These are phyloP conservation scores for Nyctalus aviator DNA, from an alignment of 2,797 vertebrate species.

Conservation along the genomic window DNA sequence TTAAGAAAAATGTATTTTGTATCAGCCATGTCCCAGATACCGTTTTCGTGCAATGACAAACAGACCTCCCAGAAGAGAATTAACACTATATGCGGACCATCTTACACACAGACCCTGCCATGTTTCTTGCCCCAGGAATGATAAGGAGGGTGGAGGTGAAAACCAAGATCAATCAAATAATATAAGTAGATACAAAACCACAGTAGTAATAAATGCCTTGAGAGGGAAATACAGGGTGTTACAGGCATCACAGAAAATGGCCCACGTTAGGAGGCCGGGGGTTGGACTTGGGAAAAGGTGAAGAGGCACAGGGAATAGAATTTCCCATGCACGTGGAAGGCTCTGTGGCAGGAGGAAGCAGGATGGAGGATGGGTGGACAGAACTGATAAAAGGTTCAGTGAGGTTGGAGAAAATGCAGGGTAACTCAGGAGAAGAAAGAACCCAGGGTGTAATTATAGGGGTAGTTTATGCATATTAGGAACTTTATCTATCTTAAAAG, in stretches of 20 bases:
- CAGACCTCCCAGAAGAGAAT: background rate
- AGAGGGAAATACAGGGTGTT: constrained; percentile 20
- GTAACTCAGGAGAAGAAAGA: background rate
- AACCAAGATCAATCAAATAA: background rate
- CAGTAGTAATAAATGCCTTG: background rate
- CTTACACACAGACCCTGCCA: background rate
- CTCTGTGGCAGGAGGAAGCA: background rate
- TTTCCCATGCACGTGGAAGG: background rate
- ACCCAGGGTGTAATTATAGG: background rate
- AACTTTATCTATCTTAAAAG: background rate
- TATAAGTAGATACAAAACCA: background rate
- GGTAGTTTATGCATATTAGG: background rate
- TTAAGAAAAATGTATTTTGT: background rate
- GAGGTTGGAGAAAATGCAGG: background rate
- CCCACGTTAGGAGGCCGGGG: background rate
- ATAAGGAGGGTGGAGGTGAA: background rate
- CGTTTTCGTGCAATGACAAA: background rate
- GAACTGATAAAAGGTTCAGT: background rate
- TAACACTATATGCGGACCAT: background rate
- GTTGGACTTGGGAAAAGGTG: background rate
- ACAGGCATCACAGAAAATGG: background rate
- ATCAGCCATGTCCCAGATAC: background rate
- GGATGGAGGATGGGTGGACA: background rate
- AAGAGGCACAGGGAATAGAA: background rate
- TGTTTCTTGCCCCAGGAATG: background rate